These are phyloP conservation scores for Drosophila meridiana DNA, from an alignment of 2,888 invertebrate species.

Conservation along the genomic window DNA sequence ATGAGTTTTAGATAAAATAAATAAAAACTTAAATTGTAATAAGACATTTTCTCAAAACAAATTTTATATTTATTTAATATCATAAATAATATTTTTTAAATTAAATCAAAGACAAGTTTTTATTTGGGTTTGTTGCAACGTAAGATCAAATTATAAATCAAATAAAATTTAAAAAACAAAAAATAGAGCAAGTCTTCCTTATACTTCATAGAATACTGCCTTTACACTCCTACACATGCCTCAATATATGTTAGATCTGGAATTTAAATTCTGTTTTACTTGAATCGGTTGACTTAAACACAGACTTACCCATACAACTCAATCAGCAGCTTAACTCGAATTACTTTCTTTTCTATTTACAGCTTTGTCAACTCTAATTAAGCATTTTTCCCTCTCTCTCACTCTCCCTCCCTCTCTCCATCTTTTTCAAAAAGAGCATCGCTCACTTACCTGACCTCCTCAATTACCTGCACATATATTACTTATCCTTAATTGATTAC, in stretches of 20 bases:
- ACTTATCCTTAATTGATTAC: slow-evolving; percentile 2
- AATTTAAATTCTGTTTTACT: not conserved
- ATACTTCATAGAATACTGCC: not conserved
- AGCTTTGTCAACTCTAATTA: not conserved
- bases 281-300: not conserved
- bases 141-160: not conserved
- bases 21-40: too few relatives aligned
- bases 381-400: not conserved
- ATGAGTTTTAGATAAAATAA: too few relatives aligned
- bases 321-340: too few relatives aligned
- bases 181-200: not conserved
- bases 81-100: too few relatives aligned
- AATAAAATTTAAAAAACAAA: not conserved
- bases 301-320: not conserved
- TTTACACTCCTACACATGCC: not conserved
- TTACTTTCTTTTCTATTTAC: not conserved
- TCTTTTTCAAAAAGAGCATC: not conserved
- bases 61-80: too few relatives aligned
- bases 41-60: too few relatives aligned
- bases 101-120: too few relatives aligned
- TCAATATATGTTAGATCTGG: not conserved
- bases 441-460: not conserved
- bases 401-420: not conserved
- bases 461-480: not conserved
- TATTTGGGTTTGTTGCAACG: too few relatives aligned